Evolutionary conservation across 92 coral and sea anemone species (phyloP).

Genomic region (Heteractis magnifica): DNA sequence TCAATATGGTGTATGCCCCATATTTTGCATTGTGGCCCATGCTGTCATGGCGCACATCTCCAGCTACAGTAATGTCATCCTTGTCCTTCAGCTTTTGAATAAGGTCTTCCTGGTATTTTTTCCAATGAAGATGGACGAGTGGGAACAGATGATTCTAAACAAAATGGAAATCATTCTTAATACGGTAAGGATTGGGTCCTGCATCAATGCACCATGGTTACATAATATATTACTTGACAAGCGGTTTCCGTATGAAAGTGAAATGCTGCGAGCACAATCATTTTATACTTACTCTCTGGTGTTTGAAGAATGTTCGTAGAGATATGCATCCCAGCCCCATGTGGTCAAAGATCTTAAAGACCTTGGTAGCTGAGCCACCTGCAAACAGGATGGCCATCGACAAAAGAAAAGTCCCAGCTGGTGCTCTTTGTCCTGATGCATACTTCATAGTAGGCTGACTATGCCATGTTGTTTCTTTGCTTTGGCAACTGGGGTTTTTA

Average conservation of each 20-base stretch:
- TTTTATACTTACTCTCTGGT: conserved; percentile 3
- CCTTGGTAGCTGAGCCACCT: conserved; percentile 31
- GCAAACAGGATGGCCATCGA: conserved; percentile 36
- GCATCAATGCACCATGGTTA: background rate
- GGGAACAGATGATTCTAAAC: conserved; percentile 3
- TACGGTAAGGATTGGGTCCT: background rate
- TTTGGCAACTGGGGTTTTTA: no score
- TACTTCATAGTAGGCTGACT: conserved; percentile 26
- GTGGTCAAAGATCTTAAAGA: conserved; percentile 24
- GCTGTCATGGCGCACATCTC: no score
- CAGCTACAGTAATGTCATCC: no score
- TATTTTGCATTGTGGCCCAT: no score
- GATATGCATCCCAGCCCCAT: conserved; percentile 27
- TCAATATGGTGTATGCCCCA: no score
- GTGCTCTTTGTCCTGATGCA: conserved; percentile 13
- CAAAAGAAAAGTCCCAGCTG: conserved; percentile 30
- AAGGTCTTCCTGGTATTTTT: background rate
- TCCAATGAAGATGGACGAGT: background rate
- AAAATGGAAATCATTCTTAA: background rate
- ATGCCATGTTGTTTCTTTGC: no score
- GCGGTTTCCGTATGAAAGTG: no score
- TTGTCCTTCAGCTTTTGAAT: background rate
- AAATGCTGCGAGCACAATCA: background rate
- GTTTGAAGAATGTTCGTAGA: conserved; percentile 21
- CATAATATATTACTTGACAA: background rate